phyloP scores from a whole-genome alignment of 2,888 invertebrate species.

The Rhagonycha lutea region DNA sequence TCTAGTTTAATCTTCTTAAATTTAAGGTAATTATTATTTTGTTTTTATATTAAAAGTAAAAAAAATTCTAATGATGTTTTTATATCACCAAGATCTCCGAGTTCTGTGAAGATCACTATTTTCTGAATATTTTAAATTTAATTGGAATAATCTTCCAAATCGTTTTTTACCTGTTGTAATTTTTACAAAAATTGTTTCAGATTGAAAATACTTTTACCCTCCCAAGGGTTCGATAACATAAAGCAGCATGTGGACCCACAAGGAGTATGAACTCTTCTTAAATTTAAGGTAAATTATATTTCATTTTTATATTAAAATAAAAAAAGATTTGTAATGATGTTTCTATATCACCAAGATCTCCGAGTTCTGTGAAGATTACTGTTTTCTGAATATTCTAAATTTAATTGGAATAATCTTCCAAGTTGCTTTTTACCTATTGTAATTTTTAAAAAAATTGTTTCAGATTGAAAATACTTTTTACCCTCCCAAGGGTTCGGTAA shows the following conservation, averaged over 20 bases:
- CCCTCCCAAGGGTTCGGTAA: not conserved
- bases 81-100: slow-evolving; percentile 58
- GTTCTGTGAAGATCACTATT: not conserved
- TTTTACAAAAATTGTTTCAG: not conserved
- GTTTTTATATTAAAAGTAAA: too few species aligned
- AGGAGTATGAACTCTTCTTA: not conserved
- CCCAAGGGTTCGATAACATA: not conserved
- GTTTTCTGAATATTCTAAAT: not conserved
- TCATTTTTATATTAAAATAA: too few species aligned
- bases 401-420: not conserved
- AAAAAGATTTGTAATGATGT: slow-evolving; percentile 21
- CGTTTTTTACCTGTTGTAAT: not conserved
- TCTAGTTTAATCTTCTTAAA: not conserved
- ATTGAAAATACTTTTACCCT: not conserved
- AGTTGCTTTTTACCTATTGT: not conserved
- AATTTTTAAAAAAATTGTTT: not conserved
- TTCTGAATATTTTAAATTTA: not conserved
- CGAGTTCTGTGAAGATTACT: slow-evolving; percentile 41
- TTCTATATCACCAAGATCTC: slow-evolving; percentile 56
- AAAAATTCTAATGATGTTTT: slow-evolving; percentile 22
- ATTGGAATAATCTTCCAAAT: not conserved
- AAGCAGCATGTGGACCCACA: not conserved
- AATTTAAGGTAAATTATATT: not conserved
- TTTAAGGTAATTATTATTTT: not conserved
- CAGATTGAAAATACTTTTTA: not conserved